These are phyloP conservation scores for Gonocerus acuteangulatus DNA, from an alignment of 2,888 invertebrate species.

Conservation along the genomic window DNA sequence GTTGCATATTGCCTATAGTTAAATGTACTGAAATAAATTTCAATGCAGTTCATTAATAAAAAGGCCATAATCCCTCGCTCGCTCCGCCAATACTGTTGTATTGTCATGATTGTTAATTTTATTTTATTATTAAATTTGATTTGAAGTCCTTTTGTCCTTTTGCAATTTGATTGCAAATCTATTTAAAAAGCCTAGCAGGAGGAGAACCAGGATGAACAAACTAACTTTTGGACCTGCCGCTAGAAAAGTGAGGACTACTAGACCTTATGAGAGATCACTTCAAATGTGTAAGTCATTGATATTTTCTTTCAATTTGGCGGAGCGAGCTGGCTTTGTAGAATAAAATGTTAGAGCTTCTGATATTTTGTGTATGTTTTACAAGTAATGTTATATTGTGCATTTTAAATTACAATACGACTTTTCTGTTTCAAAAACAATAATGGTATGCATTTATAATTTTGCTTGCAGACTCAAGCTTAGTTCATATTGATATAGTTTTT, in stretches of 20 bases:
- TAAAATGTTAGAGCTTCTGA: constrained; percentile 15
- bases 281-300: constrained; percentile 16
- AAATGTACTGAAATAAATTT: no score
- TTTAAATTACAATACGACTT: neutral
- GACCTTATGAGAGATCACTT: constrained; percentile 18
- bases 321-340: constrained; percentile 28
- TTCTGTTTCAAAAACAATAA: neutral
- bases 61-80: constrained; percentile 21
- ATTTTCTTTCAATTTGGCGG: constrained; percentile 28
- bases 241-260: constrained; percentile 20
- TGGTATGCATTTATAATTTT: constrained; percentile 2
- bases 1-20: no score
- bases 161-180: constrained; percentile 23
- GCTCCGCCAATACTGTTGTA: constrained; percentile 31
- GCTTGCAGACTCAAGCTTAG: constrained; percentile 3
- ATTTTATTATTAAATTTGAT: neutral
- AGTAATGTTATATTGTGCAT: neutral
- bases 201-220: constrained; percentile 24
- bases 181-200: constrained; percentile 28
- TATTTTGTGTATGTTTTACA: neutral
- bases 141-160: constrained; percentile 1
- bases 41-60: no score
- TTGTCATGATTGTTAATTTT: constrained; percentile 4
- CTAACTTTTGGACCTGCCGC: constrained; percentile 23
- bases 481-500: neutral